phyloP scores from a whole-genome alignment of 2,888 invertebrate species.

The Mythimna vitellina region DNA sequence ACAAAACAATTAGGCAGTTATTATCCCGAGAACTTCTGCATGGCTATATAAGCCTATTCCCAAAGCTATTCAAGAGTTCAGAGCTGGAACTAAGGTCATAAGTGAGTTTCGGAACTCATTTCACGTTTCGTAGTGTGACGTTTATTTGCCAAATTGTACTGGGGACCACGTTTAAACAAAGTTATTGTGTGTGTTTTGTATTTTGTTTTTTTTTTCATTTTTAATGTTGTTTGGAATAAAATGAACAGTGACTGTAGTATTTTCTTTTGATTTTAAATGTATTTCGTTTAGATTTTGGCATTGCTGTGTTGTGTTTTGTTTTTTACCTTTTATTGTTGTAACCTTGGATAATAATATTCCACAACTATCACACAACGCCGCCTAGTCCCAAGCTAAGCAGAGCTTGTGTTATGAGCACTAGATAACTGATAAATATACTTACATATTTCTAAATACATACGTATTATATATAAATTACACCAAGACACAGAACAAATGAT shows the following conservation, averaged over 20 bases:
- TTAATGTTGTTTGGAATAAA: constrained; percentile 11
- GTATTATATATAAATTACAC: too few species aligned
- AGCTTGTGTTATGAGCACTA: too few species aligned
- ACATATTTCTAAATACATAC: too few species aligned
- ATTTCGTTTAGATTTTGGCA: background rate
- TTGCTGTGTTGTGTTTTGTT: background rate
- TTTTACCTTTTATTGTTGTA: background rate
- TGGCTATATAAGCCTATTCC: background rate
- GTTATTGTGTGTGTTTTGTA: constrained; percentile 35
- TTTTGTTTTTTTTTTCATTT: constrained; percentile 38
- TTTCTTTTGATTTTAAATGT: constrained; percentile 4
- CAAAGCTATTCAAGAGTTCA: constrained; percentile 6
- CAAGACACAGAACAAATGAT: too few species aligned
- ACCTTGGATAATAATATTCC: too few species aligned
- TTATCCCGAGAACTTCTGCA: background rate
- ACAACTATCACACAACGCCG: too few species aligned
- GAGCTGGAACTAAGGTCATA: constrained; percentile 24
- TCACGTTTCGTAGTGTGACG: constrained; percentile 33
- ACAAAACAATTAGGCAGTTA: background rate
- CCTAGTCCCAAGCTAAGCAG: too few species aligned
- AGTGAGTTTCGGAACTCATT: constrained; percentile 46
- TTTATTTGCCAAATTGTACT: constrained; percentile 49
- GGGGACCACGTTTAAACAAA: constrained; percentile 37
- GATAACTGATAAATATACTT: too few species aligned
- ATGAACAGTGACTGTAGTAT: too few species aligned